Evolutionary conservation across 2,113 vertebrate species (phyloP).

Genomic region (Amblyornis subalaris): DNA sequence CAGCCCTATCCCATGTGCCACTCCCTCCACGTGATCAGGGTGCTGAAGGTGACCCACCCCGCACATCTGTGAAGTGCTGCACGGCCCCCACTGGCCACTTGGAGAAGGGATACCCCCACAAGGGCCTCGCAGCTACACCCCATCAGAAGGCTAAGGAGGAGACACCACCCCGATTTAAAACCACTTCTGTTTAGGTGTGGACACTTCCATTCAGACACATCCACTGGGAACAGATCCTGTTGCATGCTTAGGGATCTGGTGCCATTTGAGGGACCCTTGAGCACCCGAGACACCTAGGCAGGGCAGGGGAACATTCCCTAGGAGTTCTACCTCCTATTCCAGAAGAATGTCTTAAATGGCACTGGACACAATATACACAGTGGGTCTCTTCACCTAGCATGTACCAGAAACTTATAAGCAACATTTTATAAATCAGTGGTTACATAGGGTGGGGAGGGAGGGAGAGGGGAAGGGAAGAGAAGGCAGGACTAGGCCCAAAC

Average conservation of each 20-base stretch:
- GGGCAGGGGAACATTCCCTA: not conserved
- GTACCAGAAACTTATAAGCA: not conserved
- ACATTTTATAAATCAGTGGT: not conserved
- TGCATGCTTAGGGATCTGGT: not conserved
- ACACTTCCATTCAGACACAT: not conserved
- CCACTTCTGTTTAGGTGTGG: not conserved
- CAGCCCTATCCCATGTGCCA: not conserved
- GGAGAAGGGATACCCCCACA: not conserved
- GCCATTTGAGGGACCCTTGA: not conserved
- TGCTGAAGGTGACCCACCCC: not conserved
- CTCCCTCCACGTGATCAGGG: not conserved
- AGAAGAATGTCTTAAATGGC: not conserved
- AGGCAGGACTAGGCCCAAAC: not conserved
- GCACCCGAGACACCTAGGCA: not conserved
- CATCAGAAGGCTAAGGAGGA: not conserved
- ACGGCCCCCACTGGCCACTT: fast-evolving
- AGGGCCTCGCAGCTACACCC: not conserved
- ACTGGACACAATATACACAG: not conserved
- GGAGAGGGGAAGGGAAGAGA: not conserved
- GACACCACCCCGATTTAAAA: not conserved
- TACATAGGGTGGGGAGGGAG: not conserved
- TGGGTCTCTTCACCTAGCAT: not conserved
- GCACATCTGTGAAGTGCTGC: not conserved
- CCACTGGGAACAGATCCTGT: not conserved
- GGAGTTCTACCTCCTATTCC: not conserved